Conservation (phyloP, 2,888 invertebrate species). For the Sesia bembeciformis region DNA sequence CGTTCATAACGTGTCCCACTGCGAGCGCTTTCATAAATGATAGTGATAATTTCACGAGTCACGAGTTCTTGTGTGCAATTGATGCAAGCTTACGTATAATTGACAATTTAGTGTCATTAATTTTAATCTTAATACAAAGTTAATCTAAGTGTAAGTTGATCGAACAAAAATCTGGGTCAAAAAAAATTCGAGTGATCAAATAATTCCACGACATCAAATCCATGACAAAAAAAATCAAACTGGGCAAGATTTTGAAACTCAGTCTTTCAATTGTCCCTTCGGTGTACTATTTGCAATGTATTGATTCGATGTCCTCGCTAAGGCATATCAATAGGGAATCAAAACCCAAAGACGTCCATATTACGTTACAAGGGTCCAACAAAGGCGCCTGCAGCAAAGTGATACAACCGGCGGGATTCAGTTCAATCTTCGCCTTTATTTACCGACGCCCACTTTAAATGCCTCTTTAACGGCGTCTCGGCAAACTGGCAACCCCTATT, state of each 20-base stretch:
- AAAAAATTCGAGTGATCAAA: no score
- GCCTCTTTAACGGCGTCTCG: constrained; percentile 20
- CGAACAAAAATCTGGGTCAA: no score
- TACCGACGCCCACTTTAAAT: constrained; percentile 18
- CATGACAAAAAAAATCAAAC: background rate
- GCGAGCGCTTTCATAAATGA: no score
- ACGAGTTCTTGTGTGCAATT: no score
- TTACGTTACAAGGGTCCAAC: background rate
- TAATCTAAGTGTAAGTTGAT: no score
- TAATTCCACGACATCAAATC: background rate
- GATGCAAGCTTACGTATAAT: no score
- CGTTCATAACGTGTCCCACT: no score
- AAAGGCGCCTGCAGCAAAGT: constrained; percentile 2
- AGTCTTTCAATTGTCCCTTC: background rate
- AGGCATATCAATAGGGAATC: background rate
- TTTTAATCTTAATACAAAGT: no score
- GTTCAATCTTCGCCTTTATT: constrained; percentile 21
- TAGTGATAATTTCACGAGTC: no score
- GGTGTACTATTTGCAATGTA: no score
- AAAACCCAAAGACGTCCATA: background rate
- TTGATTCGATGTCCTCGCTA: no score
- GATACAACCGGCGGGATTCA: constrained; percentile 5
- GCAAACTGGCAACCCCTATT: constrained; percentile 13
- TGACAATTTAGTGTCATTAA: no score
- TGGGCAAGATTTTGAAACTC: background rate